phyloP scores from a whole-genome alignment of 2,797 vertebrate genomes.

The Aselliscus stoliczkanus region DNA sequence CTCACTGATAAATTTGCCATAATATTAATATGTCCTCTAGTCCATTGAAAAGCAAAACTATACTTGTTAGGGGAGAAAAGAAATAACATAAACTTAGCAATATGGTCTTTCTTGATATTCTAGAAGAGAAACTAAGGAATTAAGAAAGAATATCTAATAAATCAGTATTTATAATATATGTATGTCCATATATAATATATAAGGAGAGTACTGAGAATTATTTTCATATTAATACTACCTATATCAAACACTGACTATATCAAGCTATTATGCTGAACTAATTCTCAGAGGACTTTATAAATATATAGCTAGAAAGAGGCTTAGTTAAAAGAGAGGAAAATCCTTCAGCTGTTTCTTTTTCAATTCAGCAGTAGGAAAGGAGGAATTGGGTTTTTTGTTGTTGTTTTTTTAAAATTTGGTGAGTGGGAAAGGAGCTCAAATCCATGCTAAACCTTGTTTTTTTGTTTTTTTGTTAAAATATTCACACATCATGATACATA shows the following conservation, averaged over 20 bases:
- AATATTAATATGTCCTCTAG: conserved; percentile 49
- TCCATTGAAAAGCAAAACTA: conserved; percentile 58
- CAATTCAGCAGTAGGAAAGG: conserved; percentile 62
- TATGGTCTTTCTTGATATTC: conserved; percentile 33
- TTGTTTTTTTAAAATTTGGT: conserved; percentile 43
- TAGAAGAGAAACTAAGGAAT: conserved; percentile 42
- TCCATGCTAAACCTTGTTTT: not conserved
- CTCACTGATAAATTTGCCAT: conserved; percentile 69
- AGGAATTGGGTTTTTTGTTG: not conserved
- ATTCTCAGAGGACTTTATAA: conserved; percentile 72
- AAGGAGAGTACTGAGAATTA: conserved; percentile 58
- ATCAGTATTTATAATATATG: conserved; percentile 29
- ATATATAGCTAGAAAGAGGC: conserved; percentile 63
- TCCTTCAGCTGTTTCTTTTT: conserved; percentile 64
- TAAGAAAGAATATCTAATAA: conserved; percentile 46
- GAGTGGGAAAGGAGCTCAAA: conserved; percentile 18
- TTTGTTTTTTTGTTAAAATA: conserved; percentile 50
- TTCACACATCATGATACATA: not conserved
- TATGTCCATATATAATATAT: conserved; percentile 28
- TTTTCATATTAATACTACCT: conserved; percentile 71
- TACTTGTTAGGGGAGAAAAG: conserved; percentile 35
- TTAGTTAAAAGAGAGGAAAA: conserved; percentile 66
- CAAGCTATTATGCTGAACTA: conserved; percentile 70
- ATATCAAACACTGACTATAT: conserved; percentile 68
- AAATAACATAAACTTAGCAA: conserved; percentile 51